Percentiles rank a stretch among this genome's conserved stretches.
These are phyloP conservation scores for Lepidiolamprologus cunningtoni DNA, from an alignment of 2,113 vertebrate species.

Conservation along the genomic window DNA sequence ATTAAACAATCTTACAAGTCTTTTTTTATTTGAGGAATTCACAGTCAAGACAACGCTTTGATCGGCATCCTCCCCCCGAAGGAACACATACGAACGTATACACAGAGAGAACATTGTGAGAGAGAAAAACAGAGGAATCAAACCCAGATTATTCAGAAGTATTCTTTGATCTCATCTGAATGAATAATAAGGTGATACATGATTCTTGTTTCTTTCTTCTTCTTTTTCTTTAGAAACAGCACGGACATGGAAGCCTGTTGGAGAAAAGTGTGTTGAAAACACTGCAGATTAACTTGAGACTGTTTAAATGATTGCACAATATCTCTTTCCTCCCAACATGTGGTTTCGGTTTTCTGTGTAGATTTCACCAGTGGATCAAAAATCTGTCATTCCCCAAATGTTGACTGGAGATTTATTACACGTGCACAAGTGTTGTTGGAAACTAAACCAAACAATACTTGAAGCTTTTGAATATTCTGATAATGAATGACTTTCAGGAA, in stretches of 20 bases:
- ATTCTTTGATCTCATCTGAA: constrained; percentile 34
- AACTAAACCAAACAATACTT: neutral
- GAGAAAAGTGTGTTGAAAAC: neutral
- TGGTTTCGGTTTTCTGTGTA: neutral
- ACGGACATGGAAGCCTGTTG: neutral
- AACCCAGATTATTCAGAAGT: constrained; percentile 22
- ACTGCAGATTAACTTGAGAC: neutral
- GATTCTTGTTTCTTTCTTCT: neutral
- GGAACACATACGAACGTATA: neutral
- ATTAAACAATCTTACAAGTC: constrained; percentile 22
- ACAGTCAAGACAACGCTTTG: constrained; percentile 6
- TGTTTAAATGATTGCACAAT: neutral
- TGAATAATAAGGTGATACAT: constrained; percentile 2
- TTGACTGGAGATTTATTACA: neutral
- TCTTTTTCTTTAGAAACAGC: neutral
- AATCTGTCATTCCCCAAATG: neutral
- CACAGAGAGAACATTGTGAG: neutral
- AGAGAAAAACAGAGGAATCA: neutral
- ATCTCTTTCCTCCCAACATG: neutral
- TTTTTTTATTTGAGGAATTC: neutral
- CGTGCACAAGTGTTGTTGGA: neutral
- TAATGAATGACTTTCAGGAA: neutral
- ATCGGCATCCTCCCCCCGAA: neutral
- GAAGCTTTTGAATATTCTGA: neutral
- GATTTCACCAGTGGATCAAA: neutral